Percentiles rank a stretch among this genome's conserved stretches.
These are phyloP conservation scores for Ophion obscuratus DNA, from an alignment of 2,888 invertebrate genomes.

Conservation along the genomic window DNA sequence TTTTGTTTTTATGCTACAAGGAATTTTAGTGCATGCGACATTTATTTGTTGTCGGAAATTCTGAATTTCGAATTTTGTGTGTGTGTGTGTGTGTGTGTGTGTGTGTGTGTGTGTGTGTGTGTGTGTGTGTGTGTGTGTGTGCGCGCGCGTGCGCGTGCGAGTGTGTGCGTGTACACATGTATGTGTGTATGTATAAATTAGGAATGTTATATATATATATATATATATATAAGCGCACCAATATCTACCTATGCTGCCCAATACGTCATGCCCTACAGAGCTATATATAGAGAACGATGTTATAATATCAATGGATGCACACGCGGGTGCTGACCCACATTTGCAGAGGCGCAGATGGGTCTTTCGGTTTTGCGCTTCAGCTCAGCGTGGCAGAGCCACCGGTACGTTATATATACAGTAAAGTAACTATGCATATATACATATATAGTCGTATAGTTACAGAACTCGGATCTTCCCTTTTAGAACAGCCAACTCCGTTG, in stretches of 20 bases:
- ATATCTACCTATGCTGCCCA: conserved; percentile 30
- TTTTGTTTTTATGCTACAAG: too few relatives aligned
- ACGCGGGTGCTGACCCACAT: conserved; percentile 73
- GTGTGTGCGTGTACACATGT: too few relatives aligned
- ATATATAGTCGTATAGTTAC: not conserved
- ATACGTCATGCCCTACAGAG: conserved; percentile 42
- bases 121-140: too few relatives aligned
- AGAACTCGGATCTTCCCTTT: conserved; percentile 52
- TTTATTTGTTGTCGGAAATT: too few relatives aligned
- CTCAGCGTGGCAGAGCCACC: conserved; percentile 45
- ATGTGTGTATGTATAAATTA: too few relatives aligned
- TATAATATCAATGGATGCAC: conserved; percentile 54
- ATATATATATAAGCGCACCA: not conserved
- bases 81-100: too few relatives aligned
- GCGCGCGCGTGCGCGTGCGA: too few relatives aligned
- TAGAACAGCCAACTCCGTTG: conserved; percentile 49
- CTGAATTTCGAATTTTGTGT: too few relatives aligned
- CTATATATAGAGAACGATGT: conserved; percentile 41
- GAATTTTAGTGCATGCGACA: too few relatives aligned
- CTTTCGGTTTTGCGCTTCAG: conserved; percentile 57
- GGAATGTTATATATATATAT: conserved; percentile 8
- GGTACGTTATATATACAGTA: not conserved
- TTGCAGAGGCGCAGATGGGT: conserved; percentile 72
- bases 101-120: too few relatives aligned
- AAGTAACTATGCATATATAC: conserved; percentile 2